Evolutionary conservation across 2,888 invertebrate species (phyloP), one percentile per base, ranked within the genome.

Genomic region (Fabriciana adippe): DNA sequence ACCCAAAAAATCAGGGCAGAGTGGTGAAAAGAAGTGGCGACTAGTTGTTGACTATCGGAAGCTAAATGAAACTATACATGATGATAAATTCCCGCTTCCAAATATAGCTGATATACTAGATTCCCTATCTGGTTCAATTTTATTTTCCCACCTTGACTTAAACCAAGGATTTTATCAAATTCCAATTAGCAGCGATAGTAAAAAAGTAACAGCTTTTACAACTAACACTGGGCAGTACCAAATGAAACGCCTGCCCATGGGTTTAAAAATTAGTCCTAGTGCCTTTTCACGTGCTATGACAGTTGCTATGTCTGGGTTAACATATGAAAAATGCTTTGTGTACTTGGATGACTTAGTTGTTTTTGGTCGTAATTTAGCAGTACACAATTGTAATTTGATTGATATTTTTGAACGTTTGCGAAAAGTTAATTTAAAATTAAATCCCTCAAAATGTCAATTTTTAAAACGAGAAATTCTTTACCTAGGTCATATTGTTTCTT

Each of bases 171-270:
- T 50, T 64, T 57, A 62, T 48, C 59, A 66, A 31, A 31, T 31
- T 31, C 31, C 31, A 31, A 31, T 31, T 31, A 31, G 31, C 31
- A 6, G 31, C 31, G 31, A 31, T 31, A 31, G 31, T 31, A 31
- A 6, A 31, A 31, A 31, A 31, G 31, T 31, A 31, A 53, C 53
- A 53, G 15, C 53, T n/a, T 53, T 53, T 16, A 53, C 53, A 16
- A 66, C 64, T 47, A 51, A 18, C 50, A 48, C 50, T 35, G 66
- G 62, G 13, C 69, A 71, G 50, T 71, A 71, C 53, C 72, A 70
- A 41, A 67, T 74, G 71, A 68, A 64, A 18, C 41, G 72, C 14
- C n/a, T 70, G 15, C 74, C 74, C 3, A 69, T 70, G 69, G 74
- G 73, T 14, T 51, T 70, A 6, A 71, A 71, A 53, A 72, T 56